phyloP scores from a whole-genome alignment of 2,113 vertebrate genomes.

The Speoplatyrhinus poulsoni region DNA sequence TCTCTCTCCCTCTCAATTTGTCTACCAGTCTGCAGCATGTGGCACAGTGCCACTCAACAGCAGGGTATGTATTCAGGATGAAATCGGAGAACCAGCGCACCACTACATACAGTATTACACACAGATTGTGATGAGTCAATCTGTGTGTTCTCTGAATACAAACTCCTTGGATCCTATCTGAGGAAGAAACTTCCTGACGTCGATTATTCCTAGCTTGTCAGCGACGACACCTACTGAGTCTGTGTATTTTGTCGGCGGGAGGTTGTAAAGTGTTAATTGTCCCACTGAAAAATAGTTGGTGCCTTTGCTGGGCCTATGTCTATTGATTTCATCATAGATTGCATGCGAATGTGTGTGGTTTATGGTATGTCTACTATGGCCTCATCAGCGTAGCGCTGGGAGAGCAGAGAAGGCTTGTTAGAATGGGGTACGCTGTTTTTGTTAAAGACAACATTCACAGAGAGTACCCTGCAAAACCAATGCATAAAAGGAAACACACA shows the following conservation, averaged over 20 bases:
- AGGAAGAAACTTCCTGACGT: slow-evolving; percentile 53
- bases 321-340: slow-evolving; percentile 71
- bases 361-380: slow-evolving; percentile 32
- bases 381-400: slow-evolving; percentile 33
- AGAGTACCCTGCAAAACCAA: slow-evolving; percentile 32
- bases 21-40: slow-evolving; percentile 13
- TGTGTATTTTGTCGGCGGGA: slow-evolving; percentile 31
- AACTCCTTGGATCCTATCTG: slow-evolving; percentile 22
- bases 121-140: slow-evolving; percentile 25
- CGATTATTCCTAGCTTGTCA: slow-evolving; percentile 49
- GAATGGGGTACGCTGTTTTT: slow-evolving; percentile 55
- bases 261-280: slow-evolving; percentile 49
- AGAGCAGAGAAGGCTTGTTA: slow-evolving; percentile 54
- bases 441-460: slow-evolving; percentile 59
- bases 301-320: slow-evolving; percentile 50
- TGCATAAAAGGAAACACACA: slow-evolving; percentile 10
- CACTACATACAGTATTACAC: not conserved
- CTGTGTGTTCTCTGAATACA: slow-evolving; percentile 30
- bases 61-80: slow-evolving; percentile 14
- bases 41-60: not conserved
- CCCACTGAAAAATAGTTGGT: slow-evolving; percentile 41
- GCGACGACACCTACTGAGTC: slow-evolving; percentile 34
- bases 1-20: slow-evolving; percentile 6
- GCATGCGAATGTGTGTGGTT: slow-evolving; percentile 29
- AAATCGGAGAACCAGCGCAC: slow-evolving; percentile 10